phyloP scores from a whole-genome alignment of 2,113 vertebrate genomes.

The Esox niger region DNA sequence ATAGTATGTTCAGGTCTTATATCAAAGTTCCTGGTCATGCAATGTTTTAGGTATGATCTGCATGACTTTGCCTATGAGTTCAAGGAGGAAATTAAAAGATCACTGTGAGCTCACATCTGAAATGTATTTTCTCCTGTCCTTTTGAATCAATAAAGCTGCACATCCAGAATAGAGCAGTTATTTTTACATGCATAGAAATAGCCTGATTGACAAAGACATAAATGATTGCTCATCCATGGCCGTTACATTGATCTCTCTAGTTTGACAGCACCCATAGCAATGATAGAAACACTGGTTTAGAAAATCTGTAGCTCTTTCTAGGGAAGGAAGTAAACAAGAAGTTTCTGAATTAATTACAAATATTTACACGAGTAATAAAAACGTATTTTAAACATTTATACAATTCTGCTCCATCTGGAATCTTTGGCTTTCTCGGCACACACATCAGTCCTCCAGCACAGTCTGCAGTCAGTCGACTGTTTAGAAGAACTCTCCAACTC shows the following conservation, averaged over 20 bases:
- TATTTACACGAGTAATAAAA: conserved; percentile 43
- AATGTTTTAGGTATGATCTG: conserved; percentile 16
- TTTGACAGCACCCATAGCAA: not conserved
- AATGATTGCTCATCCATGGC: not conserved
- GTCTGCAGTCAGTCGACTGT: not conserved
- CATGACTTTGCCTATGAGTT: conserved; percentile 1
- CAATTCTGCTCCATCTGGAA: conserved; percentile 44
- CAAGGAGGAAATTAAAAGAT: conserved; percentile 51
- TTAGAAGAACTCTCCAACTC: not conserved
- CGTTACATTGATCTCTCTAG: not conserved
- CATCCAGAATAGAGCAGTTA: conserved; percentile 45
- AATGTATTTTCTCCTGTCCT: not conserved
- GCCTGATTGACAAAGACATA: not conserved
- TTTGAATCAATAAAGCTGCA: not conserved
- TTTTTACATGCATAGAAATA: conserved; percentile 10
- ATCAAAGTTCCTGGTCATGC: conserved; percentile 1
- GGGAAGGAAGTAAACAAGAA: conserved; percentile 7
- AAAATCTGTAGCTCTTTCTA: not conserved
- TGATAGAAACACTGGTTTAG: not conserved
- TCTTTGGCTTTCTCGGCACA: not conserved
- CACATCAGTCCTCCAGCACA: conserved; percentile 2
- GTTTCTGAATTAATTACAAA: conserved; percentile 31
- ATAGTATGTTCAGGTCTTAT: not conserved
- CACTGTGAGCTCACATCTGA: conserved; percentile 9
- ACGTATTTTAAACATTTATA: too few relatives aligned